Evolutionary conservation across 23 tunicate species (phyloP).

Genomic region (Styela clava): DNA sequence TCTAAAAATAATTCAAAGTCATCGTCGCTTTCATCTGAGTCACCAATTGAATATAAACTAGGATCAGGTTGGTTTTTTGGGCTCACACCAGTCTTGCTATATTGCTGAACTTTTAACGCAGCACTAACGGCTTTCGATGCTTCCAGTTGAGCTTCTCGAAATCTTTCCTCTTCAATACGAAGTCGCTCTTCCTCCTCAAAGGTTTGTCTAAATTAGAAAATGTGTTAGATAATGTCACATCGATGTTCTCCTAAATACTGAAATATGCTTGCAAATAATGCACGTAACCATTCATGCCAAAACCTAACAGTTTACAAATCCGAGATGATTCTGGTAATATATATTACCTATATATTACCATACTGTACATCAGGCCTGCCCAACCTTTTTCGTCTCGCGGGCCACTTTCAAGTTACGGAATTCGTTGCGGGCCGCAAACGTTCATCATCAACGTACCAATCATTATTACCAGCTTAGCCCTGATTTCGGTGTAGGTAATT

Average conservation of each 20-base stretch:
- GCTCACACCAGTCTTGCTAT: not conserved
- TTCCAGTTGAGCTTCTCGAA: constrained; percentile 61
- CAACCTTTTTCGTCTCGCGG: no score
- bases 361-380: no score
- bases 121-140: constrained; percentile 62
- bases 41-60: constrained; percentile 16
- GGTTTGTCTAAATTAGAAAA: constrained; percentile 9
- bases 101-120: constrained; percentile 26
- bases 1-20: constrained; percentile 80
- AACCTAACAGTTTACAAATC: no score
- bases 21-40: constrained; percentile 81
- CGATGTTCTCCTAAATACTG: not conserved
- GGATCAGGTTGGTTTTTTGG: constrained; percentile 1
- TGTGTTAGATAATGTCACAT: constrained; percentile 24
- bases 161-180: constrained; percentile 72
- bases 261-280: not conserved
- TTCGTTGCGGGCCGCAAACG: no score
- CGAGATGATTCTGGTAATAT: no score
- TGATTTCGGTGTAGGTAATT: no score
- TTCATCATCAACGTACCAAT: no score
- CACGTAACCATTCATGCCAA: not conserved
- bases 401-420: no score
- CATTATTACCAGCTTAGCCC: no score
- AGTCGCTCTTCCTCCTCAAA: constrained; percentile 74
- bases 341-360: no score